Conservation (phyloP, 2,888 invertebrate species). For the Nephrotoma appendiculata region DNA sequence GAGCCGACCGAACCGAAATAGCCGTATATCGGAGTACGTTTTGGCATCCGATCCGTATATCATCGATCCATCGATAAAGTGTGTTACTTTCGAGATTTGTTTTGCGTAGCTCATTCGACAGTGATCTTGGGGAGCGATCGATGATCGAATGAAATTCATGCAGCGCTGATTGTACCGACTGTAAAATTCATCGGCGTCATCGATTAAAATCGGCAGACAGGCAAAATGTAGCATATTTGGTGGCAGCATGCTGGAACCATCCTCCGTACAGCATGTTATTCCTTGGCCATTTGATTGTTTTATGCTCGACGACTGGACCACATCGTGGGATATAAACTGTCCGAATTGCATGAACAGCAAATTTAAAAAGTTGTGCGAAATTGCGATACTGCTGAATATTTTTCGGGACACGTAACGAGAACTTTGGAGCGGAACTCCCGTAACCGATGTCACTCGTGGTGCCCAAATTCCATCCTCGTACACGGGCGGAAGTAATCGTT, state of each 20-base stretch:
- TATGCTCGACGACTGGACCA: slow-evolving; percentile 54
- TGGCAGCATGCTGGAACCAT: slow-evolving; percentile 39
- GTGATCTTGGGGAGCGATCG: slow-evolving; percentile 47
- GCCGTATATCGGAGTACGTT: slow-evolving; percentile 40
- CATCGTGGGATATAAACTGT: slow-evolving; percentile 63
- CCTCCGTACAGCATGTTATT: slow-evolving; percentile 54
- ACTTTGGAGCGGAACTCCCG: slow-evolving; percentile 28
- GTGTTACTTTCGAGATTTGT: slow-evolving; percentile 52
- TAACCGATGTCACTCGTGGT: slow-evolving; percentile 26
- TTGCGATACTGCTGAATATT: slow-evolving; percentile 43
- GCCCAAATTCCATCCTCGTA: slow-evolving; percentile 46
- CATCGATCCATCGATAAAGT: slow-evolving; percentile 57
- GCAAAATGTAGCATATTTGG: slow-evolving; percentile 44
- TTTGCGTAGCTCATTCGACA: slow-evolving; percentile 56
- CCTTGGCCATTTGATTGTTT: slow-evolving; percentile 55
- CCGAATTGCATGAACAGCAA: slow-evolving; percentile 66
- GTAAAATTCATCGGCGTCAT: slow-evolving; percentile 45
- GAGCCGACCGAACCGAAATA: slow-evolving; percentile 44
- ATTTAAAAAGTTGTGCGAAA: slow-evolving; percentile 45
- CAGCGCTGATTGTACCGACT: slow-evolving; percentile 42
- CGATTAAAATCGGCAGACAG: slow-evolving; percentile 50
- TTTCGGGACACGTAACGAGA: slow-evolving; percentile 45
- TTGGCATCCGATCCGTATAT: slow-evolving; percentile 55
- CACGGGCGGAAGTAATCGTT: slow-evolving; percentile 49
- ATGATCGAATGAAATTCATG: slow-evolving; percentile 57